Evolutionary conservation across 1,140 invertebrate species (phyloP).

Genomic region (Brachionus rotundiformis): DNA sequence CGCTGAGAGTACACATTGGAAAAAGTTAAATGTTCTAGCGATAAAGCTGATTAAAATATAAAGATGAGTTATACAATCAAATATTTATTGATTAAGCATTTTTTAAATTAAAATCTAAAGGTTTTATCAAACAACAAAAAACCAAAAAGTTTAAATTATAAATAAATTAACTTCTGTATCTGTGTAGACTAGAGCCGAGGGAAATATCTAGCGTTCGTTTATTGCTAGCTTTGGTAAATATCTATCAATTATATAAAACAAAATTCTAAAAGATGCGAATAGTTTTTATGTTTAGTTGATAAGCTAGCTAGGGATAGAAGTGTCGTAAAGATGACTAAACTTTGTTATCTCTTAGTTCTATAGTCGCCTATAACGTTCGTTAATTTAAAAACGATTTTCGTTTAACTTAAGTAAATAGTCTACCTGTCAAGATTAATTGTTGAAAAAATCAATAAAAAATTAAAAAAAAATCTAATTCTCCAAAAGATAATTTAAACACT

Average conservation of each 20-base stretch:
- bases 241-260: no score
- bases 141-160: conserved; percentile 21
- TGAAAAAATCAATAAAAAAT: conserved; percentile 31
- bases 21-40: conserved; percentile 2
- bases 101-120: conserved; percentile 1
- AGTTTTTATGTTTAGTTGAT: neutral
- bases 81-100: conserved; percentile 35
- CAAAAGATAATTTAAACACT: conserved; percentile 47
- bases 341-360: conserved; percentile 26
- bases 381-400: neutral
- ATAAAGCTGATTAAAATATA: conserved; percentile 1
- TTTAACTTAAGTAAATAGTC: conserved; percentile 19
- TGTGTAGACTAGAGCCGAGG: neutral
- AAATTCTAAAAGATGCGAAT: neutral
- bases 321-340: neutral
- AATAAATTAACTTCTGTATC: conserved; percentile 24
- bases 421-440: conserved; percentile 42
- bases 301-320: conserved; percentile 25
- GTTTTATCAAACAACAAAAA: neutral
- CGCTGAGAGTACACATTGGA: no score
- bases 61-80: conserved; percentile 29
- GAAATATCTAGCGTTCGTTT: conserved; percentile 36
- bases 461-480: neutral
- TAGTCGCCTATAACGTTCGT: neutral
- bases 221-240: neutral